Evolutionary conservation across 2,113 vertebrate genomes (phyloP).

Genomic region (Amia ocellicauda): DNA sequence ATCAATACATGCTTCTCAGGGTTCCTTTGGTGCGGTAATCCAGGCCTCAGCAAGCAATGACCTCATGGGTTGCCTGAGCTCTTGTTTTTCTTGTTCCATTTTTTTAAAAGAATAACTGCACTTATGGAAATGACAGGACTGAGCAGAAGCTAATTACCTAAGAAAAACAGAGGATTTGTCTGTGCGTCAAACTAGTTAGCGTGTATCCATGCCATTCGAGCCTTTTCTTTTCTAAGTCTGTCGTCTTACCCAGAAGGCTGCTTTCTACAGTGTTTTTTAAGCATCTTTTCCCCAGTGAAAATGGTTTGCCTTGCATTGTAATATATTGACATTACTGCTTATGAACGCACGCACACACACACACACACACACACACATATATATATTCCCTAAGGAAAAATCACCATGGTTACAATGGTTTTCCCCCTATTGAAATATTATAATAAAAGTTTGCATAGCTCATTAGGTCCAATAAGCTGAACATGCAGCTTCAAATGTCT

Average conservation of each 20-base stretch:
- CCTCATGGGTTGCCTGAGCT: constrained; percentile 79
- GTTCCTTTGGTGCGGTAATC: constrained; percentile 83
- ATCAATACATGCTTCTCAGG: constrained; percentile 83
- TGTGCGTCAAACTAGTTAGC: constrained; percentile 31
- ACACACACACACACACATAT: not conserved
- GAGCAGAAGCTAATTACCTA: constrained; percentile 75
- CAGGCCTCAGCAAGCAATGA: constrained; percentile 78
- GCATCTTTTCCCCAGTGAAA: not conserved
- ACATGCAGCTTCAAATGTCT: not conserved
- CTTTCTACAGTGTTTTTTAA: too few relatives aligned
- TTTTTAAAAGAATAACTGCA: constrained; percentile 69
- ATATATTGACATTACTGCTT: not conserved
- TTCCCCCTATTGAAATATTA: too few relatives aligned
- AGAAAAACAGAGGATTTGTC: constrained; percentile 41
- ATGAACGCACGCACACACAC: too few relatives aligned
- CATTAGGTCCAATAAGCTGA: not conserved
- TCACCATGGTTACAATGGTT: too few relatives aligned
- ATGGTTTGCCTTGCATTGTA: not conserved
- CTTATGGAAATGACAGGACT: constrained; percentile 70
- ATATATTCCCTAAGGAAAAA: not conserved
- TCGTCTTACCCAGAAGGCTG: constrained; percentile 1
- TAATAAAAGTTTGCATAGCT: not conserved
- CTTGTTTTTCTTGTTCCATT: constrained; percentile 74
- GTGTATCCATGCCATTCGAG: constrained; percentile 5
- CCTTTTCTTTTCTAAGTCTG: constrained; percentile 10